Evolutionary conservation across 1,140 invertebrate species (phyloP), one percentile per base, ranked within the genome.

Genomic region (Lepidurus couesii): DNA sequence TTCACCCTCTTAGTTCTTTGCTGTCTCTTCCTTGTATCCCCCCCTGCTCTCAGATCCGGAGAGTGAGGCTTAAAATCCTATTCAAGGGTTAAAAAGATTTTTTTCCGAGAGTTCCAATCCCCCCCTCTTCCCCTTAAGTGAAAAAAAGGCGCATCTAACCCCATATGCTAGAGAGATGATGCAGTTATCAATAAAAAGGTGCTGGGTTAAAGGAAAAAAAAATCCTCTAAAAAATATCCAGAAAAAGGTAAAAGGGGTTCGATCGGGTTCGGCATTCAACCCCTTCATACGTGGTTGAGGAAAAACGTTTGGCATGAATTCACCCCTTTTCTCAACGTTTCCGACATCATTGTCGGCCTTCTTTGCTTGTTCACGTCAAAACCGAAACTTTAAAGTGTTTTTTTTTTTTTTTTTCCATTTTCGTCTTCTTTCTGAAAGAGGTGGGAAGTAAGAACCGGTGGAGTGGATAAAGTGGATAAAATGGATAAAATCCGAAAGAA

Each of bases 291-390:
- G 53, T 65, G 53, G 53, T 65, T 65, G 53, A 21, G 53, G 53
- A 65, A 65, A 65, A 65, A 65, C 53, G 53, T 65, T 65, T 65
- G 53, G 53, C 53, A n/a, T 16, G 53, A 65, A 65, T 65, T 65
- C 53, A 65, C 53, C 53, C 53, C 21, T 65, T 65, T 65, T 65
- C 53, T 65, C 53, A 65, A 21, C 53, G 53, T 65, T 65, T 65
- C 53, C 53, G 53, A 65, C 53, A 21, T 4, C 53, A 65, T 65
- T 65, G 53, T 65, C 53, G 53, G 53, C 21, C 53, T 65, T 65
- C 53, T 65, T 21, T 7, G 16, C 21, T 65, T 65, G 34, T 34
- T 34, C 34, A 34, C 34, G 34, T 34, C 3, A 34, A 34, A 34
- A 34, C 53, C 53, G 53, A 65, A 65, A 65, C 16, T 65, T 65